Base-by-base conservation (phyloP, 2,888 invertebrate genomes). In the Campoplex capitator region DNA sequence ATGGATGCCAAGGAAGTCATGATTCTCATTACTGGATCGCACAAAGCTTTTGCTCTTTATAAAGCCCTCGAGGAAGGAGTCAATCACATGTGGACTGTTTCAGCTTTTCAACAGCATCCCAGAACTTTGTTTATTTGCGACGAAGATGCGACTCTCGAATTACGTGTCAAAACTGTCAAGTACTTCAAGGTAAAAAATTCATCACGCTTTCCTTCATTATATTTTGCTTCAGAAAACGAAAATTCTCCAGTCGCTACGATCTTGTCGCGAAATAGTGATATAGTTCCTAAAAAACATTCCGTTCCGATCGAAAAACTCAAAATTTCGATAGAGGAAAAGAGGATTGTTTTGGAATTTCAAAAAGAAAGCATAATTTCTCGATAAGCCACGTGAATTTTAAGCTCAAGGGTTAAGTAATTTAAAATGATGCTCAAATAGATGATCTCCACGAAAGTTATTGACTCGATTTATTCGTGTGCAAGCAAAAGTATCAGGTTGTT, bases 61-160 rank as follows among this genome's bases (percentile, higher is more conserved):
- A 99, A 99, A 95, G 99, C 99, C 13, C 98, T 99, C 92, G 99
- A 99, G 95, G 98, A 99, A 95, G 99, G 99, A 82, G 97, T 99
- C 16, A 99, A 98, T 95, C 99, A 99, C 95, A 99, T 99, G 99
- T 99, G 99, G 99, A 99, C 99, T 0, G 99, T 99, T 65, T 99
- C 99, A 68, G 99, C 99, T 76, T 99, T 99, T 95, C 99, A 99
- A 95, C 98, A 98, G 94, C 99, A 99, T 95, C 97, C 97, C 73
- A 97, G 97, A 92, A 97, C 99, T 45, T 95, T 99, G 84, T 98
- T 99, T 96, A 96, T 99, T 88, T 99, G 99, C 94, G 99, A 99
- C 95, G 99, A 99, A 95, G 98, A 98, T 95, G 99, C 99, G 88
- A 99, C 99, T 62, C 95, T 98, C 90, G 99, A 99, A 95, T 96